Percentiles rank a stretch among this genome's conserved stretches.
phyloP scores from a whole-genome alignment of 2,888 invertebrate species.

The Athrips mouffetella region DNA sequence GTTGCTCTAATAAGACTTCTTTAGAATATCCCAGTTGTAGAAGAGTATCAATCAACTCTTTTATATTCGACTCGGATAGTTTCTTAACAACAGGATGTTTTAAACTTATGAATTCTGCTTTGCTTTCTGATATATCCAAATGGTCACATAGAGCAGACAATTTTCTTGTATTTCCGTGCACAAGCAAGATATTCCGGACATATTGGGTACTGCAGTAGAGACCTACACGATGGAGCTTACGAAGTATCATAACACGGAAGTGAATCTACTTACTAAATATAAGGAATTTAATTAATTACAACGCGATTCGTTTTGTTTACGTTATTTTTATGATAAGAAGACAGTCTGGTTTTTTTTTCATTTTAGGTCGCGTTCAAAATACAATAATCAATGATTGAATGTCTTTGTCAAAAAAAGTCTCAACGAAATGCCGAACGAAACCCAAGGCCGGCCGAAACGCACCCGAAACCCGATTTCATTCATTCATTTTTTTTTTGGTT shows the following conservation, averaged over 20 bases:
- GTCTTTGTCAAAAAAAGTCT: too few species aligned
- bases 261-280: not conserved
- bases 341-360: not conserved
- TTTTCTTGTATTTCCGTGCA: not conserved
- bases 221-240: slow-evolving; percentile 18
- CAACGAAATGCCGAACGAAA: too few species aligned
- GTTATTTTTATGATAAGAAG: not conserved
- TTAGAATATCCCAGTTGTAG: slow-evolving; percentile 48
- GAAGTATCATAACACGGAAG: slow-evolving; percentile 20
- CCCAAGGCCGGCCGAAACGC: too few species aligned
- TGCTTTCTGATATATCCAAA: slow-evolving; percentile 45
- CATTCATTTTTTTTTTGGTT: not conserved
- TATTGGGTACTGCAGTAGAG: slow-evolving; percentile 16
- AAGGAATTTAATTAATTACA: not conserved
- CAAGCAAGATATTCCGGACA: slow-evolving; percentile 1
- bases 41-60: slow-evolving; percentile 42
- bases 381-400: too few species aligned
- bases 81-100: slow-evolving; percentile 58
- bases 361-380: not conserved
- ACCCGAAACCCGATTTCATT: too few species aligned
- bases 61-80: slow-evolving; percentile 40
- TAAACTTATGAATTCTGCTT: slow-evolving; percentile 49
- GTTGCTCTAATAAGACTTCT: slow-evolving; percentile 45
- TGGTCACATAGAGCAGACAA: slow-evolving; percentile 40
- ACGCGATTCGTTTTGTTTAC: not conserved